Evolutionary conservation across 1,140 invertebrate species (phyloP).

Genomic region (Muscidifurax raptorellus): DNA sequence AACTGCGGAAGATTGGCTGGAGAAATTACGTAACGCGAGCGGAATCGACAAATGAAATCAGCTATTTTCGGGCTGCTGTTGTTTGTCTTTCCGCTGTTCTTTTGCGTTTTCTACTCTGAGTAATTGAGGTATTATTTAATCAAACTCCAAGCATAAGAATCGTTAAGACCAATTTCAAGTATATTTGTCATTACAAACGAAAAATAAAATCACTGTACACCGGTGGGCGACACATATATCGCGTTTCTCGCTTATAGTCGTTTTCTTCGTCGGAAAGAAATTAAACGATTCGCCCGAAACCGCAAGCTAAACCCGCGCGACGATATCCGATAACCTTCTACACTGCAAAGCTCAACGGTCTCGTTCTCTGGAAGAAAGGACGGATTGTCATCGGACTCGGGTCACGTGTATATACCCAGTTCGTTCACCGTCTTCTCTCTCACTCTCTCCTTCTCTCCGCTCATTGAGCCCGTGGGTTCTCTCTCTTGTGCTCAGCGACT

Average conservation of each 20-base stretch:
- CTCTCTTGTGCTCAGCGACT: not conserved
- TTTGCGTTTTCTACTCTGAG: too few species aligned
- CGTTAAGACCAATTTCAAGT: too few species aligned
- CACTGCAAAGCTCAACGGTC: not conserved
- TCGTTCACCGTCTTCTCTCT: slow-evolving; percentile 8
- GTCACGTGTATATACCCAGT: not conserved
- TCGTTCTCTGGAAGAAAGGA: slow-evolving; percentile 35
- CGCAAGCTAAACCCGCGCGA: slow-evolving; percentile 21
- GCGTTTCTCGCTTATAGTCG: slow-evolving; percentile 3
- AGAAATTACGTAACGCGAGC: not conserved
- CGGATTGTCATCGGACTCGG: slow-evolving; percentile 47
- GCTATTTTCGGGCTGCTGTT: not conserved
- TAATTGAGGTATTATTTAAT: too few species aligned
- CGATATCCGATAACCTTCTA: slow-evolving; percentile 35
- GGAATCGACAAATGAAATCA: not conserved
- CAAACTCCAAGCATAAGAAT: too few species aligned
- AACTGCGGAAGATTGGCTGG: not conserved
- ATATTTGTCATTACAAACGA: not conserved
- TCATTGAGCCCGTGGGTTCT: not conserved
- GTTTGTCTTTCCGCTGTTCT: too few species aligned
- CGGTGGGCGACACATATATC: not conserved
- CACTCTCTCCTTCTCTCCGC: too few species aligned
- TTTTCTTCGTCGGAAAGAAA: slow-evolving; percentile 17
- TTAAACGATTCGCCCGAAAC: slow-evolving; percentile 26
- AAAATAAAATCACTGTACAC: not conserved